Base-by-base conservation (phyloP, 2,888 invertebrate genomes). In the Selenia dentaria region DNA sequence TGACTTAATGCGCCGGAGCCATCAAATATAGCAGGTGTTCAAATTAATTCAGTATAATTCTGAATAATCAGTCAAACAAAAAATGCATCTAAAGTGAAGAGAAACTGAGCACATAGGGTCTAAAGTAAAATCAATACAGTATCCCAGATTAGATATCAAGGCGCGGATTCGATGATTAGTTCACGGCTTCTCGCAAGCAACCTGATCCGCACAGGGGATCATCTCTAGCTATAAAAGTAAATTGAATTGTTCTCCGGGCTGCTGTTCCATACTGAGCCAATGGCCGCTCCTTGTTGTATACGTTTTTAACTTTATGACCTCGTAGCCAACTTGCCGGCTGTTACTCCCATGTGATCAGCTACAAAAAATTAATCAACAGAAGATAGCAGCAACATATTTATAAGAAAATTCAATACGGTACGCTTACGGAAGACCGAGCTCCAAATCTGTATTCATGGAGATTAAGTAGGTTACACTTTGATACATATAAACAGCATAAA, bases 221-320 rank as follows among this genome's bases (percentile, higher is more conserved):
- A 79, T 72, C 72, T 70, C 59, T 46, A 68, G 79, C 84, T 79
- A 86, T 87, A 85, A 87, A 88, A 88, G 79, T 84, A 88, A 86
- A 88, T 89, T 87, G 85, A 89, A 89, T 87, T 81, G 85, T 83
- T 80, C 83, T 80, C 72, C 64, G 57, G 74, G 74, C 74, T 78
- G 76, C 76, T 79, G 77, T 81, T 81, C 61, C 66, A 67, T 67
- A 70, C 64, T 70, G 70, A 61, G 68, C 54, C 74, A 67, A 77
- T 68, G 69, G 62, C 62, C 68, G 55, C 67, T 36, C 9, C 41
- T 37, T 48, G 62, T 67, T 68, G 62, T 67, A 58, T 72, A 73
- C 65, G 64, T 70, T 79, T 79, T 77, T 71, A 76, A 79, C 70
- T 73, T 79, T 75, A 77, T 69, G 64, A 60, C 67, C 67, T 70